Conservation (phyloP, 1,140 invertebrate species). For the Sycophila sp. region DNA sequence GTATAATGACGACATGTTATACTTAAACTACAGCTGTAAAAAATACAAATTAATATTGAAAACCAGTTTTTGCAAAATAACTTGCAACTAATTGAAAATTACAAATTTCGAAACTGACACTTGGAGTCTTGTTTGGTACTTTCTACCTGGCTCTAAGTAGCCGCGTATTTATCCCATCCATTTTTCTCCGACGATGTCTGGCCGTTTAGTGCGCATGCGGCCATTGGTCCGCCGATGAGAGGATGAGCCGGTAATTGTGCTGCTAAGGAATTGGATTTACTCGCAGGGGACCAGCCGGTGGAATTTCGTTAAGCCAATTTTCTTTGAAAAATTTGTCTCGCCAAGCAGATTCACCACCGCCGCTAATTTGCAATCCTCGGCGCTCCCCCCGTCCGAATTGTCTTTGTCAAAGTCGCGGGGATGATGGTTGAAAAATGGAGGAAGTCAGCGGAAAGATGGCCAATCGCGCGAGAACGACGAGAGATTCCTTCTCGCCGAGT, state of each 20-base stretch:
- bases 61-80: too few species aligned
- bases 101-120: too few species aligned
- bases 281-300: slow-evolving; percentile 11
- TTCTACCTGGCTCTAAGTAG: too few species aligned
- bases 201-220: too few species aligned
- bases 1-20: too few species aligned
- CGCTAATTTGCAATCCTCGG: too few species aligned
- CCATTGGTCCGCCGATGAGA: background rate
- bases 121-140: too few species aligned
- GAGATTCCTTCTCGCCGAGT: background rate
- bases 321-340: slow-evolving; percentile 19
- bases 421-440: slow-evolving; percentile 4
- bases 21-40: too few species aligned
- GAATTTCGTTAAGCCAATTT: slow-evolving; percentile 49
- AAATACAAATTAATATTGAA: too few species aligned
- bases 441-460: slow-evolving; percentile 6
- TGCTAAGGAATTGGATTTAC: slow-evolving; percentile 51
- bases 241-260: slow-evolving; percentile 47
- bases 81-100: too few species aligned
- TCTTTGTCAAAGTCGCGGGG: background rate
- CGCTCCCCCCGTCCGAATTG: background rate
- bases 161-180: too few species aligned
- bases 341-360: slow-evolving; percentile 20
- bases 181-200: too few species aligned
- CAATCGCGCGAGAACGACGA: background rate